Conservation (phyloP, 2,797 vertebrate species). For the Cynopterus sphinx region DNA sequence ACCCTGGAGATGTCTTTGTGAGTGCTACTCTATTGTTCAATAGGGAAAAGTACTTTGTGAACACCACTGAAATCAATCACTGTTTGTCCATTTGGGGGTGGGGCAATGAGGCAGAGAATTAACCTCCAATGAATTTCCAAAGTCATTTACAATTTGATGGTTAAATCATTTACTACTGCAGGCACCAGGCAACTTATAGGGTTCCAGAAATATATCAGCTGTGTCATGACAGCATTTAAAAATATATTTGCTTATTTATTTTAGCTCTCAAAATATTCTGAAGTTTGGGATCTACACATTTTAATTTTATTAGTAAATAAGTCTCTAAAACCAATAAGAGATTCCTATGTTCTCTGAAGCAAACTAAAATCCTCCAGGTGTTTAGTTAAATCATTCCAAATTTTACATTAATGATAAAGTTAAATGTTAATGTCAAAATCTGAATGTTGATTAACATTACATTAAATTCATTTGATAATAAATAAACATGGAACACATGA, state of each 20-base stretch:
- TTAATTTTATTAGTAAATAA: slow-evolving; percentile 49
- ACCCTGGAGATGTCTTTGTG: slow-evolving; percentile 72
- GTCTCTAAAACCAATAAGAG: neutral
- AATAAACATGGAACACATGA: neutral
- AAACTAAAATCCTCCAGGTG: neutral
- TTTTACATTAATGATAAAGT: neutral
- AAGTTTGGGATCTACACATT: neutral
- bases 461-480: slow-evolving; percentile 20
- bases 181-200: slow-evolving; percentile 36
- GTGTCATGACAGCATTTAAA: slow-evolving; percentile 22
- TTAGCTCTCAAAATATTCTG: neutral
- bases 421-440: slow-evolving; percentile 27
- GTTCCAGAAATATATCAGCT: slow-evolving; percentile 24
- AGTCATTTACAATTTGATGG: slow-evolving; percentile 79
- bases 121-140: slow-evolving; percentile 85
- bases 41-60: slow-evolving; percentile 78
- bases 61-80: slow-evolving; percentile 84
- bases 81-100: slow-evolving; percentile 76
- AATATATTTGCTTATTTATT: neutral
- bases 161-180: slow-evolving; percentile 73
- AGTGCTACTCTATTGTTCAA: slow-evolving; percentile 80
- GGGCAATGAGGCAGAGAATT: slow-evolving; percentile 84
- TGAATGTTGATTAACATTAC: neutral
- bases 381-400: neutral
- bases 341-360: neutral